A percentile compares a stretch with the other conserved stretches of the same genome.
phyloP scores from a whole-genome alignment of 2,888 invertebrate genomes.

The Quadriops clusia region DNA sequence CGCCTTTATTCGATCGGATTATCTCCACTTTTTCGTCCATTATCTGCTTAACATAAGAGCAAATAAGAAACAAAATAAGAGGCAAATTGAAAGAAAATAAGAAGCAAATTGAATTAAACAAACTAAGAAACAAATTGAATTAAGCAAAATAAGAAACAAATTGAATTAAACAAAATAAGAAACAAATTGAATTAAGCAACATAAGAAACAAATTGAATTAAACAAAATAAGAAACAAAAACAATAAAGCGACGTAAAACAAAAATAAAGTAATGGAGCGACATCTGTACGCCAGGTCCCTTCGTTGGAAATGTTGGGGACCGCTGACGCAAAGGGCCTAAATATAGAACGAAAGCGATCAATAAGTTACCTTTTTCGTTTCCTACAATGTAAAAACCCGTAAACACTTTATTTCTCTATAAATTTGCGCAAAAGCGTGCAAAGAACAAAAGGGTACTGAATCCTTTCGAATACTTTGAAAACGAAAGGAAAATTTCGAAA shows the following conservation, averaged over 20 bases:
- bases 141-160: too few relatives aligned
- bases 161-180: too few relatives aligned
- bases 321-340: slow-evolving; percentile 20
- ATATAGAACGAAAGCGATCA: slow-evolving; percentile 21
- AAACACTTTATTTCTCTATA: background rate
- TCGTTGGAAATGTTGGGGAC: slow-evolving; percentile 19
- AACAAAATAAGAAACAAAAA: too few relatives aligned
- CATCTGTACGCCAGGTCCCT: too few relatives aligned
- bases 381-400: background rate
- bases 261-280: too few relatives aligned
- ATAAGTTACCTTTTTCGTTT: slow-evolving; percentile 22
- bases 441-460: background rate
- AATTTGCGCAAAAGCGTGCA: background rate
- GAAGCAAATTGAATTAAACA: too few relatives aligned
- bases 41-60: slow-evolving; percentile 1
- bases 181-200: too few relatives aligned
- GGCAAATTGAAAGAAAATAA: too few relatives aligned
- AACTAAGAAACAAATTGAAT: too few relatives aligned
- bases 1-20: slow-evolving; percentile 38
- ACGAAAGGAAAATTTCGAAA: too few relatives aligned
- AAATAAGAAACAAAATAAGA: slow-evolving; percentile 5
- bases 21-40: slow-evolving; percentile 25
- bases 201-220: too few relatives aligned
- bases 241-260: too few relatives aligned
- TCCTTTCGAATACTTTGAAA: background rate